Evolutionary conservation across 2,113 vertebrate species (phyloP).

Genomic region (Cryptomyrus ogoouensis): DNA sequence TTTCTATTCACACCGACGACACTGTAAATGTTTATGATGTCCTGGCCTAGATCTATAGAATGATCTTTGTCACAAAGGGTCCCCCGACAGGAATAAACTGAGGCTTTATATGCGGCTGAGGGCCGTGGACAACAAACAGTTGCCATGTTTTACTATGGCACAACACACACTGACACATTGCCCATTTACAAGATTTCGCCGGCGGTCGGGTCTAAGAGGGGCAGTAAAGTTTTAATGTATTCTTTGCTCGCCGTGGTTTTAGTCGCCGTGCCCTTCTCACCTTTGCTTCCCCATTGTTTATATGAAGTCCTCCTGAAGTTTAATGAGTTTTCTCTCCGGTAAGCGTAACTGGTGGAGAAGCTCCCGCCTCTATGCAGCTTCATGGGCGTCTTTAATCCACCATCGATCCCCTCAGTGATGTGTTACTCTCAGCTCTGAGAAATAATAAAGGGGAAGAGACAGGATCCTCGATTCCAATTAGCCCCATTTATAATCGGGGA

Average conservation of each 20-base stretch:
- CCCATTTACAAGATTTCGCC: slow-evolving; percentile 61
- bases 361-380: slow-evolving; percentile 63
- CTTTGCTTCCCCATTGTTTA: slow-evolving; percentile 47
- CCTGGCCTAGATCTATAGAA: slow-evolving; percentile 64
- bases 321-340: slow-evolving; percentile 53
- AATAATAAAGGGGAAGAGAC: slow-evolving; percentile 61
- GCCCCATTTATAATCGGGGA: slow-evolving; percentile 57
- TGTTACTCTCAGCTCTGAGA: slow-evolving; percentile 64
- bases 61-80: slow-evolving; percentile 65
- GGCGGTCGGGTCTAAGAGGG: slow-evolving; percentile 52
- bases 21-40: slow-evolving; percentile 66
- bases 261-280: slow-evolving; percentile 43
- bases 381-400: slow-evolving; percentile 65
- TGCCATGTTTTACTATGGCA: slow-evolving; percentile 51
- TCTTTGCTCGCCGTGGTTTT: slow-evolving; percentile 32
- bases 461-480: slow-evolving; percentile 57
- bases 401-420: slow-evolving; percentile 65
- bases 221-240: slow-evolving; percentile 45
- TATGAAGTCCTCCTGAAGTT: slow-evolving; percentile 38
- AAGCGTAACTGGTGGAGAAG: slow-evolving; percentile 49
- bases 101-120: slow-evolving; percentile 51
- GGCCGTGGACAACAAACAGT: slow-evolving; percentile 54
- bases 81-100: slow-evolving; percentile 64
- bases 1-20: slow-evolving; percentile 64
- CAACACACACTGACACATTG: slow-evolving; percentile 42